Conservation (phyloP, 2,113 vertebrate species). For the Euleptes europaea region DNA sequence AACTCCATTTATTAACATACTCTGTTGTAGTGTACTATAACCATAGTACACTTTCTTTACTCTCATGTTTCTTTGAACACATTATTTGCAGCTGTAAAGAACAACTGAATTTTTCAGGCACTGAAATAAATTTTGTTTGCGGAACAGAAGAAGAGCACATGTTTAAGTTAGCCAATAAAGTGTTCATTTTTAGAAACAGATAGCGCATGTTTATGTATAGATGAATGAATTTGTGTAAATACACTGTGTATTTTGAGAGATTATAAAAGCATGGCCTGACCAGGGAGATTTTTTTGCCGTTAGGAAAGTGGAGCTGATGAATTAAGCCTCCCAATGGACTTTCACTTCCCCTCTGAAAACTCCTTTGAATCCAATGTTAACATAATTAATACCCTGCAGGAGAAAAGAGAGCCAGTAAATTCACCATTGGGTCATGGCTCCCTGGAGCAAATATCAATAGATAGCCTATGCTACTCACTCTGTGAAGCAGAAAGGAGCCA, state of each 20-base stretch:
- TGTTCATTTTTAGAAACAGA: not conserved
- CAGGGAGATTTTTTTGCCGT: rapidly evolving
- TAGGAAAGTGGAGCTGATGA: not conserved
- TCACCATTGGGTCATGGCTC: slow-evolving; percentile 4
- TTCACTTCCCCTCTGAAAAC: not conserved
- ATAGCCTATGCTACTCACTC: not conserved
- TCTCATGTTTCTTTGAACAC: not conserved
- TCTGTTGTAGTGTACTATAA: slow-evolving; percentile 11
- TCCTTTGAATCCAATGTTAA: slow-evolving; percentile 7
- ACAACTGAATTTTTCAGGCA: not conserved
- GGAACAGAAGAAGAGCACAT: not conserved
- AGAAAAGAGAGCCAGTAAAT: not conserved
- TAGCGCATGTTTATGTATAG: not conserved
- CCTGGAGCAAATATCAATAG: slow-evolving; percentile 14
- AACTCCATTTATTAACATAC: slow-evolving; percentile 50
- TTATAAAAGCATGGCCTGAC: not conserved
- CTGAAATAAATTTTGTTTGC: not conserved
- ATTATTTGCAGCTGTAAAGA: slow-evolving; percentile 5
- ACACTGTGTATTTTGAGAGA: not conserved
- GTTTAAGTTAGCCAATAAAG: not conserved
- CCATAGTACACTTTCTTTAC: not conserved
- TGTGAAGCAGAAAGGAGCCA: slow-evolving; percentile 15
- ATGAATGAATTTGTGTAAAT: not conserved
- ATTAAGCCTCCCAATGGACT: not conserved
- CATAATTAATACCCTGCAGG: not conserved